Evolutionary conservation across 2,113 vertebrate species (phyloP), one percentile per base, ranked within the genome.

Genomic region (Poicephalus gulielmi): DNA sequence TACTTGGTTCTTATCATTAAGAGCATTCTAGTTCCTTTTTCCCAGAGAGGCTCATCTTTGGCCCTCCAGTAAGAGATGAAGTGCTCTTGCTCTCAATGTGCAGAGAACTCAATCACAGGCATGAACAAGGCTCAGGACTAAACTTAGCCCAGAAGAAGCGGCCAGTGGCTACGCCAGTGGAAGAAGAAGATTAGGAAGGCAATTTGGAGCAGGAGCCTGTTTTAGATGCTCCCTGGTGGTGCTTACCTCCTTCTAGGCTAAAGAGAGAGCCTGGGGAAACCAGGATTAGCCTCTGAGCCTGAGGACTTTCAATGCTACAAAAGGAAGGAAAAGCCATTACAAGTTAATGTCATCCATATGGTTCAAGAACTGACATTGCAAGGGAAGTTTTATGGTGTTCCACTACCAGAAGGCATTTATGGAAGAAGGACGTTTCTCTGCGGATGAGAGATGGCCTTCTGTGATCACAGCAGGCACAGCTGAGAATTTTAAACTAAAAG

Each of bases 251-350:
- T 81, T 79, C 33, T 49, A 55, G 52, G 84, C 47, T 52, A 41
- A 1, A 55, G 33, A 78, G 24, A 27, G n/a, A 39, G 50, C 53
- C 76, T 68, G 16, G 11, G 50, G 76, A 94, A 35, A 86, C 19
- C 27, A 88, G 44, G 35, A 52, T 92, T 83, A 60, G 66, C 57
- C 24, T 68, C 50, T 50, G 43, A 92, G 52, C 91, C 91, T 5
- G 1, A 60, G 39, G 88, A 70, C 47, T 41, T 71, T 66, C 7
- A 0, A 71, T 8, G 20, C 37, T 78, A 74, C 55, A 68, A 63
- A 89, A 87, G 70, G 50, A 88, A 94, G 50, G 47, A 86, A 91
- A 95, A 94, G 62, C 52, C 78, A 89, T 92, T 92, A 71, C 52
- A 62, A 91, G 52, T 71, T 94, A 95, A 91, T 83, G 62, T 82